Percentiles rank a stretch among this genome's conserved stretches.
Evolutionary conservation across 2,888 invertebrate genomes (phyloP).

Genomic region (Melanostoma mellinum): DNA sequence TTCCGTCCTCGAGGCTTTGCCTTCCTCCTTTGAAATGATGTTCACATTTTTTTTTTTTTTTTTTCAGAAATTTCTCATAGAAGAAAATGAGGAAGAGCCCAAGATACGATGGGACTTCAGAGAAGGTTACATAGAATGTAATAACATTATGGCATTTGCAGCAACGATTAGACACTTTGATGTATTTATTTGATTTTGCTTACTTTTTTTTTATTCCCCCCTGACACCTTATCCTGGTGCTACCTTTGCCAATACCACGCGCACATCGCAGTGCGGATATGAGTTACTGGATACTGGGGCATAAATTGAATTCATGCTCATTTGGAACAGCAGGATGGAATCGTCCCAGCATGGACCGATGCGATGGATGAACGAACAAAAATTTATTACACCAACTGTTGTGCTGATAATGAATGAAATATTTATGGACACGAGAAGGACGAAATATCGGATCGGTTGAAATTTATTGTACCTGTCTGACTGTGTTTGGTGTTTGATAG

Average conservation of each 20-base stretch:
- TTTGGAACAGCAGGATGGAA: not conserved
- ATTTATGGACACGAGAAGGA: conserved; percentile 19
- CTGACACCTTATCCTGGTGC: not conserved
- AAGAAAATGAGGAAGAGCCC: not conserved
- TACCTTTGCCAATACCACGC: too few relatives aligned
- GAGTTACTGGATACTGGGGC: not conserved
- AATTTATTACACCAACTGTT: conserved; percentile 41
- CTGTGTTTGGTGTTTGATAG: not conserved
- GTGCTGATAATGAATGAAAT: conserved; percentile 46
- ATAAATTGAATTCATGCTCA: not conserved
- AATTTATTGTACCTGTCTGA: conserved; percentile 3
- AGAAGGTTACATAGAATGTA: conserved; percentile 23
- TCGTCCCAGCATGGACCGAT: not conserved
- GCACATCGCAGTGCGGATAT: not conserved
- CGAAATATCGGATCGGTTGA: conserved; percentile 5
- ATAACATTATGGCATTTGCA: conserved; percentile 37
- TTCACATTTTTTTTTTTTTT: conserved; percentile 8
- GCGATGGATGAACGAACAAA: conserved; percentile 8
- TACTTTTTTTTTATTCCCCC: not conserved
- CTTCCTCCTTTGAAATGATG: conserved; percentile 13
- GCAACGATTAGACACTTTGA: conserved; percentile 54
- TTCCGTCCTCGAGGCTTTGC: conserved; percentile 20
- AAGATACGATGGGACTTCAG: not conserved
- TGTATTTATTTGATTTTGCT: conserved; percentile 39
- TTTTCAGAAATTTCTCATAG: not conserved